Percentiles rank a stretch among this genome's conserved stretches.
Conservation (phyloP, 2,888 invertebrate genomes). For the Andricus curvator region DNA sequence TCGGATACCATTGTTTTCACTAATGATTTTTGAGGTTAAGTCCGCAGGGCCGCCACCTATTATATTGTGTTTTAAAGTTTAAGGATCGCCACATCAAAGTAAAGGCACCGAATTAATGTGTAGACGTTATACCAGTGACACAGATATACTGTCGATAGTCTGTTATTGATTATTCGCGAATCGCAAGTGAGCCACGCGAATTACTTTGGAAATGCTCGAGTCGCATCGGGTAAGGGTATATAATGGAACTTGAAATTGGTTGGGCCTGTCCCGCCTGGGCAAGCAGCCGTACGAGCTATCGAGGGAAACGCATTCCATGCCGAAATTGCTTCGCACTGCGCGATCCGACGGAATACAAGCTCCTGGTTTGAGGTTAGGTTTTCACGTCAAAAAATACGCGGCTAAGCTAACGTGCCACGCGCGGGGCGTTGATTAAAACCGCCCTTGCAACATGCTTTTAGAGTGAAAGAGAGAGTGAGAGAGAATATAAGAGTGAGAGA, state of each 20-base stretch:
- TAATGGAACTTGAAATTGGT: slow-evolving; percentile 78
- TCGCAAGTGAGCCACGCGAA: slow-evolving; percentile 50
- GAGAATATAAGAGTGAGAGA: slow-evolving; percentile 44
- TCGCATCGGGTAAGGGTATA: slow-evolving; percentile 71
- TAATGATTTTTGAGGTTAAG: no score
- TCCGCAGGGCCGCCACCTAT: no score
- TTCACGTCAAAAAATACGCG: slow-evolving; percentile 71
- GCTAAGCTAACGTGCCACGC: slow-evolving; percentile 56
- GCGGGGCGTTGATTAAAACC: slow-evolving; percentile 77
- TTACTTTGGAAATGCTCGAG: slow-evolving; percentile 71
- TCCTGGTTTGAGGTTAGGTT: slow-evolving; percentile 70
- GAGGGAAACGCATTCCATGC: slow-evolving; percentile 77
- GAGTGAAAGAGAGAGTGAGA: slow-evolving; percentile 45
- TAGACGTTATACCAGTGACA: no score
- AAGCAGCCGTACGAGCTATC: slow-evolving; percentile 71
- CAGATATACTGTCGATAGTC: no score
- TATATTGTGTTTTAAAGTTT: no score
- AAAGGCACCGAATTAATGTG: no score
- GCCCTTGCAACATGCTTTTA: slow-evolving; percentile 64
- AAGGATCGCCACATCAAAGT: no score
- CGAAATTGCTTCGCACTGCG: slow-evolving; percentile 76
- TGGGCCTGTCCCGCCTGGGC: slow-evolving; percentile 76
- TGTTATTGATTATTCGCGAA: slow-evolving; percentile 54
- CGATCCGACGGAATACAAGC: slow-evolving; percentile 65
- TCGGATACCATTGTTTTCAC: no score